Evolutionary conservation across 92 coral and sea anemone species (phyloP), one percentile per base, ranked within the genome.

Genomic region (Chrysogorgia sp.): DNA sequence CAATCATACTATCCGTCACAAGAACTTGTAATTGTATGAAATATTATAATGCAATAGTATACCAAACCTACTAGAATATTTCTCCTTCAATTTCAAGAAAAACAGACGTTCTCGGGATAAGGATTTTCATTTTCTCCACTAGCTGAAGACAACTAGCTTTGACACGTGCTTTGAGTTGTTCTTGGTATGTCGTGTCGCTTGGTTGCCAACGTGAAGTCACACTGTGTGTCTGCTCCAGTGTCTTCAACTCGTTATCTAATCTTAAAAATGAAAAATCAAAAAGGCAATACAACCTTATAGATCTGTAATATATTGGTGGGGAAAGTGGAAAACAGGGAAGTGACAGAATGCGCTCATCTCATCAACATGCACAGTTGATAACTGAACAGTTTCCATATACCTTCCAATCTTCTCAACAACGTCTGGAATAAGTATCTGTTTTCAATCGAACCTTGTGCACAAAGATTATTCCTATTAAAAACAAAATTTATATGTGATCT

Each of bases 1-100:
- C 24, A 20, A 20, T 20, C 62, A 56, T 56, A 20, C 21, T 28
- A 56, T 56, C 12, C 24, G 20, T 4, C 62, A 22, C 24, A 22
- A 14, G 9, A 45, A 19, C 30, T 9, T 58, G 24, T 58, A 26
- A 13, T 17, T 28, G 15, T 17, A 24, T 26, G 34, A 59, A 22
- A 2, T 31, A 8, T 30, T 63, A 63, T 1, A 14, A 25, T 10
- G 22, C 24, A 28, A n/a, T 7, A 47, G n/a, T 20, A 22, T 34
- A 30, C 20, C n/a, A 64, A 31, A 19, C 23, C 34, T 64, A 64
- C 71, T 48, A 22, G 71, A 64, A 32, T 64, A 64, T 64, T 64
- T 64, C 49, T 64, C 71, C 40, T 64, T 64, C 20, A 64, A 22
- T 64, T 34, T 64, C 22, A 64, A 64, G 10, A 64, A 19, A 64